Evolutionary conservation across 2,797 vertebrate species (phyloP).

Genomic region (Sebastes melanostomus): DNA sequence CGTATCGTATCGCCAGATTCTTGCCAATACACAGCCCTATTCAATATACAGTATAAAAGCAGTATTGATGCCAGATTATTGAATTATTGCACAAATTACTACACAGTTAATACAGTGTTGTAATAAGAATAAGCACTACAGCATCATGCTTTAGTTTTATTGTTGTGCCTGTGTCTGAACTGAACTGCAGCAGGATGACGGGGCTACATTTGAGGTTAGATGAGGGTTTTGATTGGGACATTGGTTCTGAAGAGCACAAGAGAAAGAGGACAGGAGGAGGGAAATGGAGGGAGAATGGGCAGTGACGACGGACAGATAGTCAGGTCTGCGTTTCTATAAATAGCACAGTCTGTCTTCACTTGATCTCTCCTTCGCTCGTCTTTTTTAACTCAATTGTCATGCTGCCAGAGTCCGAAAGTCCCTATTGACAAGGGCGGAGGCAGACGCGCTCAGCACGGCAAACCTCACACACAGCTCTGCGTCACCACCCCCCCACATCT

Average conservation of each 20-base stretch:
- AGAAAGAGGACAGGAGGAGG: neutral
- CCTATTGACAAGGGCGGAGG: constrained; percentile 8
- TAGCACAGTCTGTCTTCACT: constrained; percentile 23
- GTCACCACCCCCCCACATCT: neutral
- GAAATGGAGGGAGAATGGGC: neutral
- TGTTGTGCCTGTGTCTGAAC: neutral
- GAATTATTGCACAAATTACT: neutral
- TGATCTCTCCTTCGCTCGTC: constrained; percentile 10
- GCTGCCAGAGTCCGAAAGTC: constrained; percentile 9
- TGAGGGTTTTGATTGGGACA: constrained; percentile 21
- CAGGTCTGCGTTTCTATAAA: constrained; percentile 55
- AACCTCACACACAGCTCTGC: constrained; percentile 20
- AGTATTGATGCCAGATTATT: no score
- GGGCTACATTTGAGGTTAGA: constrained; percentile 15
- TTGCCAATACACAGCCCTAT: no score
- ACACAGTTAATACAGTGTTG: no score
- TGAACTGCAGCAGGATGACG: constrained; percentile 40
- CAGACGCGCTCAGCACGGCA: neutral
- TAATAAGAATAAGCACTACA: neutral
- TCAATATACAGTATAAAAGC: no score
- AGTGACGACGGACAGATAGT: neutral
- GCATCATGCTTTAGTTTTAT: neutral
- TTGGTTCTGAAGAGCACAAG: neutral
- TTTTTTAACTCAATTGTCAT: constrained; percentile 16
- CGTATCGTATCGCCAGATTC: no score